These are phyloP conservation scores for Neolamprologus variostigma DNA, from an alignment of 2,113 vertebrate species.

Conservation along the genomic window DNA sequence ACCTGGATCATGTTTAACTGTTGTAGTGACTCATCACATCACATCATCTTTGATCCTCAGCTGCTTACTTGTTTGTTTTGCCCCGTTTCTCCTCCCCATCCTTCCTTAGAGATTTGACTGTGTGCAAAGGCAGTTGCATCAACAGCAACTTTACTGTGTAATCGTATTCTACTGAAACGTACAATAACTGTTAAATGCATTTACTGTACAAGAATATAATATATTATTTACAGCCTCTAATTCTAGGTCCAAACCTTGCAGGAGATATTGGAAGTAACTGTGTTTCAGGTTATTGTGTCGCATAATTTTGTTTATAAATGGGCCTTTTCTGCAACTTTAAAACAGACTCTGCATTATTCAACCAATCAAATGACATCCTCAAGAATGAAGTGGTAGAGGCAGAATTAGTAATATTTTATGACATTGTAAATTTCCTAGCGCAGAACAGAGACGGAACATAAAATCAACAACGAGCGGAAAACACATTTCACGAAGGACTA, in stretches of 20 bases:
- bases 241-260: background rate
- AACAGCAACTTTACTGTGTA: background rate
- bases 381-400: background rate
- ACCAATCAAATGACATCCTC: background rate
- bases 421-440: background rate
- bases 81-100: background rate
- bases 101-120: background rate
- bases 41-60: slow-evolving; percentile 9
- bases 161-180: background rate
- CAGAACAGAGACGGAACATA: background rate
- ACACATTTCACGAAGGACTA: background rate
- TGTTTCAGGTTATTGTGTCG: background rate
- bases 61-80: slow-evolving; percentile 15
- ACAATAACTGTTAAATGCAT: background rate
- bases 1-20: background rate
- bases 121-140: background rate
- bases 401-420: background rate
- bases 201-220: background rate
- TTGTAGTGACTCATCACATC: background rate
- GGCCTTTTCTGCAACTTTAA: background rate
- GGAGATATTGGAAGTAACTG: background rate
- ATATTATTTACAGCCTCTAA: background rate
- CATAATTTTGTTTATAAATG: background rate
- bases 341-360: background rate
- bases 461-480: background rate